phyloP scores from a whole-genome alignment of 2,797 vertebrate genomes.

The Rhynchotus rufescens region DNA sequence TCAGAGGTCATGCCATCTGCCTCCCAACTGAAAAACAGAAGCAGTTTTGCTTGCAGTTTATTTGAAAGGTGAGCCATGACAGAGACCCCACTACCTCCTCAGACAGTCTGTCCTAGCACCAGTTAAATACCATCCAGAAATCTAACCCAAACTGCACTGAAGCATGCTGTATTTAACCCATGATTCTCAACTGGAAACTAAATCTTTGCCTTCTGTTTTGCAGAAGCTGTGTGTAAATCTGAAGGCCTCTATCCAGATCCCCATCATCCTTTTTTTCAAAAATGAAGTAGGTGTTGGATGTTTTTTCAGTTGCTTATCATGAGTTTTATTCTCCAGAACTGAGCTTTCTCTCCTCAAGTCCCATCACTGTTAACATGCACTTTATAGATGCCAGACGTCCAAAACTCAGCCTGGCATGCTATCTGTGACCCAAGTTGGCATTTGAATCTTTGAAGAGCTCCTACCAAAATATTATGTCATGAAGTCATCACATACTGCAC shows the following conservation, averaged over 20 bases:
- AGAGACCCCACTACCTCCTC: not conserved
- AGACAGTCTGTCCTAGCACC: not conserved
- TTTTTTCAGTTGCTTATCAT: too few species aligned
- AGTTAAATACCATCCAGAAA: not conserved
- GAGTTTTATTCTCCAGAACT: too few species aligned
- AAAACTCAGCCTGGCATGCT: not conserved
- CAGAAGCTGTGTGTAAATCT: not conserved
- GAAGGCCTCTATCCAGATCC: not conserved
- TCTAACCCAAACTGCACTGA: not conserved
- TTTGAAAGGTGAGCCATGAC: rapidly evolving
- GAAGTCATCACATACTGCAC: rapidly evolving
- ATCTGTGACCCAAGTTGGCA: not conserved
- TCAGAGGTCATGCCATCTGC: not conserved
- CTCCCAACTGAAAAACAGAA: not conserved
- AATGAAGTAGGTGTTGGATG: too few species aligned
- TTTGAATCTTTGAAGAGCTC: not conserved
- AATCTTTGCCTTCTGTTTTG: too few species aligned
- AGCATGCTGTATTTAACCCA: not conserved
- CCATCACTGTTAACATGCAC: too few species aligned
- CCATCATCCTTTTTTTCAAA: not conserved
- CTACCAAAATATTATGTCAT: not conserved
- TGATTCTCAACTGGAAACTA: not conserved
- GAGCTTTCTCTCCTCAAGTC: too few species aligned
- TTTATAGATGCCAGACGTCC: not conserved
- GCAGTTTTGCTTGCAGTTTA: not conserved